Evolutionary conservation across 2,797 vertebrate species (phyloP).

Genomic region (Intellagama lesueurii): DNA sequence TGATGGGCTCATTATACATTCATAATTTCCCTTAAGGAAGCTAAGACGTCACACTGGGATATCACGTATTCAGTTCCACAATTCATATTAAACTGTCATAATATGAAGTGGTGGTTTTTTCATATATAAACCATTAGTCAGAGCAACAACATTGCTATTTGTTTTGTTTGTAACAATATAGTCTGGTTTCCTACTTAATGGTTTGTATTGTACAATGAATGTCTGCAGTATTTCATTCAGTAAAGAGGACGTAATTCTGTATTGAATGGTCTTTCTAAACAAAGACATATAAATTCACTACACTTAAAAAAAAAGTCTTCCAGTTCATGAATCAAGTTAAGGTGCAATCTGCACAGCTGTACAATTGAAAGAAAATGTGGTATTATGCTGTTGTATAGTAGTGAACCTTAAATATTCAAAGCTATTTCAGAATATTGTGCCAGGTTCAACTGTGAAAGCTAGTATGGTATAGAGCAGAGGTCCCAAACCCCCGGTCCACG

Average conservation of each 20-base stretch:
- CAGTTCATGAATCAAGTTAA: neutral
- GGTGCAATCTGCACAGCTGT: neutral
- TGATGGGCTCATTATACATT: conserved; percentile 17
- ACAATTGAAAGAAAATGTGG: neutral
- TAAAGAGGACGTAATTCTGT: neutral
- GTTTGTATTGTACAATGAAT: neutral
- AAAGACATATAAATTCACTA: neutral
- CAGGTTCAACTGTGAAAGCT: neutral
- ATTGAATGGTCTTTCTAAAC: neutral
- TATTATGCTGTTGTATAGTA: neutral
- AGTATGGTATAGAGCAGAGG: too few relatives aligned
- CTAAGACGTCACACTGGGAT: conserved; percentile 41
- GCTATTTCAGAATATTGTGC: neutral
- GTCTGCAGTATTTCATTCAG: neutral
- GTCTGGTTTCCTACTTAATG: neutral
- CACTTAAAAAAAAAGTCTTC: neutral
- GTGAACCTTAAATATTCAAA: neutral
- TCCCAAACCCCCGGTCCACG: too few relatives aligned
- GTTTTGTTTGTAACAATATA: conserved; percentile 17
- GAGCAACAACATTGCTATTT: neutral
- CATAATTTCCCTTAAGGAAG: conserved; percentile 59
- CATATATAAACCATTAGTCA: conserved; percentile 5
- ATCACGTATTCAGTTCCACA: conserved; percentile 50
- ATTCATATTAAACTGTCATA: conserved; percentile 49
- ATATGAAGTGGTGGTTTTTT: neutral